Percentiles rank a stretch among this genome's conserved stretches.
These are phyloP conservation scores for Acrobasis consociella DNA, from an alignment of 2,888 invertebrate genomes.

Conservation along the genomic window DNA sequence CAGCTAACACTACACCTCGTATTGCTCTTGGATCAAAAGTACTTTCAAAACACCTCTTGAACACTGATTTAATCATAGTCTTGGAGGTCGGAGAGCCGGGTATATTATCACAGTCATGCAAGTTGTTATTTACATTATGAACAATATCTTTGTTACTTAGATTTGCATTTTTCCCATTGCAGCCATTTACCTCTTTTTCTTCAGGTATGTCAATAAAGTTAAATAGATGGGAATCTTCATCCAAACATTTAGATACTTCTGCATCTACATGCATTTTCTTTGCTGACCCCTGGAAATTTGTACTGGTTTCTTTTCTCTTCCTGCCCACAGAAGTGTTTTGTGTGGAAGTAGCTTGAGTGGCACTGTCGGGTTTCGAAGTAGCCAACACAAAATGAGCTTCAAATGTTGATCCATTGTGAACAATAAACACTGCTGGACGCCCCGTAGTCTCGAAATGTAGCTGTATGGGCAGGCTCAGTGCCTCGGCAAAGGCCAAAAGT, in stretches of 20 bases:
- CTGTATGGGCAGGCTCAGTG: slow-evolving; percentile 85
- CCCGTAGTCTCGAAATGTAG: slow-evolving; percentile 90
- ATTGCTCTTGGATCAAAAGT: slow-evolving; percentile 86
- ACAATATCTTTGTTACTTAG: slow-evolving; percentile 32
- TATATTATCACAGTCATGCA: slow-evolving; percentile 74
- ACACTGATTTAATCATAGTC: slow-evolving; percentile 84
- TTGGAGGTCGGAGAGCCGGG: slow-evolving; percentile 84
- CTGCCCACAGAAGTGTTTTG: slow-evolving; percentile 64
- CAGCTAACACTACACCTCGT: slow-evolving; percentile 84
- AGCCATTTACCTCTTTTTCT: slow-evolving; percentile 38
- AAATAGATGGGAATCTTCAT: slow-evolving; percentile 77
- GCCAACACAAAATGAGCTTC: slow-evolving; percentile 92
- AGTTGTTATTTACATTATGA: slow-evolving; percentile 36
- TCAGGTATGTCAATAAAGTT: slow-evolving; percentile 74
- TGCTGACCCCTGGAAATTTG: slow-evolving; percentile 43
- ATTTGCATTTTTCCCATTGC: slow-evolving; percentile 32
- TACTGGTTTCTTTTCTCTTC: slow-evolving; percentile 53
- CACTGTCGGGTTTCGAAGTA: slow-evolving; percentile 85
- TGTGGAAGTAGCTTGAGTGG: slow-evolving; percentile 61
- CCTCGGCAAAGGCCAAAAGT: slow-evolving; percentile 90
- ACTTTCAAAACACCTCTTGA: slow-evolving; percentile 88
- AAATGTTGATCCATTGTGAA: slow-evolving; percentile 88
- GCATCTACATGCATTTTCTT: slow-evolving; percentile 67
- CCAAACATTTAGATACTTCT: slow-evolving; percentile 66
- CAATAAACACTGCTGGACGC: slow-evolving; percentile 88